Base-by-base conservation (phyloP, 2,797 vertebrate genomes). In the Spinibarbus caldwelli region DNA sequence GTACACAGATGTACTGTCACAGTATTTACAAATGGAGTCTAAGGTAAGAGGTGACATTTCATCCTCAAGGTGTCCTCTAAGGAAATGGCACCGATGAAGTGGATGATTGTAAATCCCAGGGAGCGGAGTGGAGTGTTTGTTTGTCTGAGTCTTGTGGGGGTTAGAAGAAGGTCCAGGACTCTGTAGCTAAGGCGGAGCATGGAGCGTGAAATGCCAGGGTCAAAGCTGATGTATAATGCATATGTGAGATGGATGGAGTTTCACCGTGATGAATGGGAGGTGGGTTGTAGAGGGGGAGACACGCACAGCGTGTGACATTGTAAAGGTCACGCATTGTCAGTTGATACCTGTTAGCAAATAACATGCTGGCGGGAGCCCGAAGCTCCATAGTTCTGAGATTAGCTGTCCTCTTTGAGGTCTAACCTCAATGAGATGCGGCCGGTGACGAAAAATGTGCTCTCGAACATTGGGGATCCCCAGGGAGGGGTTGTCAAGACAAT, bases 401-500 rank as follows among this genome's bases (percentile, higher is more conserved):
- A 85, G 59, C 76, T 68, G 57, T 87, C 21, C 34, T 83, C 34
- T 49, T 54, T n/a, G 77, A 87, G 64, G 81, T 87, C 82, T 31
- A 66, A 62, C 85, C 75, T 84, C 38, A 86, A 71, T 73, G 38
- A 86, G 73, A 83, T 66, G n/a, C 10, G 64, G 72, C 29, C 34
- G 12, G 41, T 78, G 79, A 86, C 3, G 52, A 66, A 87, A 68
- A 81, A 86, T 77, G 82, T 83, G 66, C 79, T 80, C 71, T 62
- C 12, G 38, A 83, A 86, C 23, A 47, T 82, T 68, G 88, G 91
- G 91, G 80, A 92, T 93, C 91, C 93, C 92, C 73, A 17, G 80
- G 86, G 92, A 91, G 67, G 78, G 89, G 67, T 89, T 91, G 89
- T 94, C 91, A 91, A 92, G 91, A 93, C 92, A 88, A 88, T 92